These are phyloP conservation scores for Melieria crassipennis DNA, from an alignment of 2,888 invertebrate genomes.

Conservation along the genomic window DNA sequence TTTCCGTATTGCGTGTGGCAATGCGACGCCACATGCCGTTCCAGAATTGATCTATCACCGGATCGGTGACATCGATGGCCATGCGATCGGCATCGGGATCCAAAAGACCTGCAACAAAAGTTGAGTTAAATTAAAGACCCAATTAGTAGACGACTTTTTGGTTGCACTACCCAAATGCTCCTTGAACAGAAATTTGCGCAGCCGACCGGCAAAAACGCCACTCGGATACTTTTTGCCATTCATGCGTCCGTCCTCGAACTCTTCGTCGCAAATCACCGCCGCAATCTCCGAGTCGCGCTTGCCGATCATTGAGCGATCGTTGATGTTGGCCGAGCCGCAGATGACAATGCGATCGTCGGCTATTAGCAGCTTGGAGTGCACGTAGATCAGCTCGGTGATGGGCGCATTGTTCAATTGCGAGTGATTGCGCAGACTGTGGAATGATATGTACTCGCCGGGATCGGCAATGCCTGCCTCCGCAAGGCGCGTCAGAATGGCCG, in stretches of 20 bases:
- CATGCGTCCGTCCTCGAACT: conserved; percentile 83
- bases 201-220: conserved; percentile 86
- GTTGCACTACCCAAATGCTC: conserved; percentile 82
- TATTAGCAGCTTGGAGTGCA: conserved; percentile 96
- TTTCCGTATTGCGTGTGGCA: conserved; percentile 84
- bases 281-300: conserved; percentile 95
- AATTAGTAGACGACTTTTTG: neutral
- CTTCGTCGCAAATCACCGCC: conserved; percentile 85
- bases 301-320: conserved; percentile 94
- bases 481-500: conserved; percentile 82
- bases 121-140: too few relatives aligned
- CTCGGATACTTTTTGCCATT: conserved; percentile 82
- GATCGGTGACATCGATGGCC: conserved; percentile 78
- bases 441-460: conserved; percentile 87
- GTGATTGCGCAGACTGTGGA: conserved; percentile 89
- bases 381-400: conserved; percentile 94
- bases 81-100: conserved; percentile 65
- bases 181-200: conserved; percentile 85
- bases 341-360: conserved; percentile 92
- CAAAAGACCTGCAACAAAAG: conserved; percentile 57
- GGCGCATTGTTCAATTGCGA: conserved; percentile 80
- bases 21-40: conserved; percentile 83
- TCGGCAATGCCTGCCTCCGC: conserved; percentile 81
- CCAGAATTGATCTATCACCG: conserved; percentile 84
- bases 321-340: conserved; percentile 98